phyloP scores from a whole-genome alignment of 2,888 invertebrate species.

The Drosophila pseudotakahashii region DNA sequence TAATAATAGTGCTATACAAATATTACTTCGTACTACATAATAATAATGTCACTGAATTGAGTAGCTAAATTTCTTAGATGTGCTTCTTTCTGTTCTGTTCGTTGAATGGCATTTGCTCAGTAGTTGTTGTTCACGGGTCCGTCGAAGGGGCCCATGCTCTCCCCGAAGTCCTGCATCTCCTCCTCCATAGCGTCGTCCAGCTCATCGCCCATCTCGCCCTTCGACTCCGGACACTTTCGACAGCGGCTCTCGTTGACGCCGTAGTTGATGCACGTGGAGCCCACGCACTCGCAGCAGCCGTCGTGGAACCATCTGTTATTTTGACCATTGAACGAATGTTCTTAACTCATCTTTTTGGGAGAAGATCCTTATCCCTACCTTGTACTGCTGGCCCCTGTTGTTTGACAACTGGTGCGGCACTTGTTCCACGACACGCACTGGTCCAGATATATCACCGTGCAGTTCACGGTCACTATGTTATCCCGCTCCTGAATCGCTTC shows the following conservation, averaged over 20 bases:
- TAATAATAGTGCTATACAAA: conserved; percentile 78
- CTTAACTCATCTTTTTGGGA: not conserved
- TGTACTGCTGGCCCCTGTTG: conserved; percentile 84
- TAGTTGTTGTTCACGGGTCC: conserved; percentile 82
- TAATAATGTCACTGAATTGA: conserved; percentile 78
- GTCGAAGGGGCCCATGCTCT: conserved; percentile 85
- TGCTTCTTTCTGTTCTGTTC: conserved; percentile 22
- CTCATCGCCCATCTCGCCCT: conserved; percentile 86
- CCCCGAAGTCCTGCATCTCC: conserved; percentile 86
- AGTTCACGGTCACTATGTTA: conserved; percentile 90
- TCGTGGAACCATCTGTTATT: conserved; percentile 92
- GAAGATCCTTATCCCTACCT: conserved; percentile 60
- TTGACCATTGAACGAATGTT: not conserved
- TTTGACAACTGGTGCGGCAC: conserved; percentile 90
- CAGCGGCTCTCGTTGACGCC: conserved; percentile 94
- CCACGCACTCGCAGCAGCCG: conserved; percentile 97
- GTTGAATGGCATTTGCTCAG: conserved; percentile 68
- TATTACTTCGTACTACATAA: conserved; percentile 73
- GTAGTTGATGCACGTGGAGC: conserved; percentile 94
- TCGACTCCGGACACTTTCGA: conserved; percentile 87
- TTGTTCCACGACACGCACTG: conserved; percentile 95
- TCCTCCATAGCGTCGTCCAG: conserved; percentile 81
- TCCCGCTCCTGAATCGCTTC: conserved; percentile 78
- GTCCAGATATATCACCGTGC: conserved; percentile 95
- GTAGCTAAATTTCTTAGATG: conserved; percentile 64